Base-by-base conservation (phyloP, 2,888 invertebrate species). In the Dicyrtoma fusca region DNA sequence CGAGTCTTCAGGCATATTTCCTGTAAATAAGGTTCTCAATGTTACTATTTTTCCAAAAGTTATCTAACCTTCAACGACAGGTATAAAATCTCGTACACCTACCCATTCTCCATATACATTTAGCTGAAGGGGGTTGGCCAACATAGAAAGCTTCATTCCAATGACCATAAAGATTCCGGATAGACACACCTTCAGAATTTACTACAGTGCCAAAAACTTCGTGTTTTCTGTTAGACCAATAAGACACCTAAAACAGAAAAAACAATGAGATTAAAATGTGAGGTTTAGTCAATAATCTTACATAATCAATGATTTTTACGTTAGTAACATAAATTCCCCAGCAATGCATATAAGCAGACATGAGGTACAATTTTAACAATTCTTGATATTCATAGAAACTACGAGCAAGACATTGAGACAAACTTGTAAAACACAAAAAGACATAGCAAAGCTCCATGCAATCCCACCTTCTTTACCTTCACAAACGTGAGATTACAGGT, bases 131-230 rank as follows among this genome's bases (percentile, higher is more conserved):
- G 73, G 91, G 87, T 77, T 90, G 88, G 0, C 91, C 91, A 72
- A 89, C 90, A 82, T 90, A 89, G 66, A 93, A 84, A 0, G 90
- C 91, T 82, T 93, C 92, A 69, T 90, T 91, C 92, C 92, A 93
- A 83, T 91, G 90, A 0, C 92, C 92, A 83, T 89, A 89, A 64
- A 93, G 84, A 69, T 88, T 87, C 74, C 87, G 83, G 78, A 89
- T 85, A 11, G 87, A 86, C 81, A 84, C 85, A 0, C 88, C 89
- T 6, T 87, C 86, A 65, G 87, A 86, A 76, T 87, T 86, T 17
- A 85, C 82, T 2, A 88, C 86, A 17, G 83, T 83, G 14, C 92
- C 92, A 77, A 88, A 87, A 42, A 93, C 89, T 85, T 92, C 92
- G 83, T 92, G 91, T 2, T 90, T 85, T 81, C 89, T 90, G 72